A percentile compares a stretch with the other conserved stretches of the same genome.
phyloP scores from a whole-genome alignment of 1,140 invertebrate species.

The Dendrolimus punctatus region DNA sequence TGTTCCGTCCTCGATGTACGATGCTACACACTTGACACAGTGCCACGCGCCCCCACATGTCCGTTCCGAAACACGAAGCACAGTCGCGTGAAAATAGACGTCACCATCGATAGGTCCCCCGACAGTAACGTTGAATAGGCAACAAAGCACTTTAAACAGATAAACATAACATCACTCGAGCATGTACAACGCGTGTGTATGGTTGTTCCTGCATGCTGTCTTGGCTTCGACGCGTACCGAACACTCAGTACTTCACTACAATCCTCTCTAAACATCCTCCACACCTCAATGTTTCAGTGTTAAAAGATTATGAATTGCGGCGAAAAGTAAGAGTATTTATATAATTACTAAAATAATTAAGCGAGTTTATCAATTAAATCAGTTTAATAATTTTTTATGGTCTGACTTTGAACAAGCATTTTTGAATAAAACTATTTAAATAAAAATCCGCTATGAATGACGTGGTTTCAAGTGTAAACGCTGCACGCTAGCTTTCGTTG shows the following conservation, averaged over 20 bases:
- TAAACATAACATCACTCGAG: conserved; percentile 44
- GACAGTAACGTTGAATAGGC: conserved; percentile 22
- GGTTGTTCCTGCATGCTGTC: conserved; percentile 66
- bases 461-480: conserved; percentile 54
- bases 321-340: conserved; percentile 1
- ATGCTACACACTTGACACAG: conserved; percentile 36
- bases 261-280: conserved; percentile 23
- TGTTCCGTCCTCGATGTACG: conserved; percentile 48
- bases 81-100: conserved; percentile 5
- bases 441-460: conserved; percentile 47
- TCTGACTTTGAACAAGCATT: conserved; percentile 35
- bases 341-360: too few species aligned
- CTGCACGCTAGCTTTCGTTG: conserved; percentile 70
- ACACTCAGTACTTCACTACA: conserved; percentile 20
- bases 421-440: conserved; percentile 29
- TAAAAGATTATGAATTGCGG: conserved; percentile 7
- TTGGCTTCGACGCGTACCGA: conserved; percentile 55
- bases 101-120: conserved; percentile 12
- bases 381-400: neutral
- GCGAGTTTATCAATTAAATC: too few species aligned
- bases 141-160: conserved; percentile 62
- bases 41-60: conserved; percentile 31
- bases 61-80: conserved; percentile 28
- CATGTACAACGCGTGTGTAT: conserved; percentile 57
- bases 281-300: conserved; percentile 22